Conservation (phyloP, 2,888 invertebrate species). For the Girardia tigrina region DNA sequence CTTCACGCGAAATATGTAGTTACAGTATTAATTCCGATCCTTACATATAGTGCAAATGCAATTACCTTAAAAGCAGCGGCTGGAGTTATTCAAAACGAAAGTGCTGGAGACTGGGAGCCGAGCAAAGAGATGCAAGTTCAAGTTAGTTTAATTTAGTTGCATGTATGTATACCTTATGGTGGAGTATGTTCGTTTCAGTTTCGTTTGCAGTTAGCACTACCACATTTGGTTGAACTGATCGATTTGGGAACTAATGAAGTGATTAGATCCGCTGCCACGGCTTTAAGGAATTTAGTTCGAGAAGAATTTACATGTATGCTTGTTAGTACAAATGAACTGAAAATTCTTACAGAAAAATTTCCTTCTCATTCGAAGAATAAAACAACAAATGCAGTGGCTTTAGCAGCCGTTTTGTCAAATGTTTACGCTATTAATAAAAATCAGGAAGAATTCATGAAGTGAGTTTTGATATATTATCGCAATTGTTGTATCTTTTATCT, state of each 20-base stretch:
- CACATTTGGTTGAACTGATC: not conserved
- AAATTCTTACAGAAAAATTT: not conserved
- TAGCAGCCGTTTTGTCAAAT: not conserved
- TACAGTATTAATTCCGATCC: not conserved
- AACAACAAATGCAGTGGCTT: not conserved
- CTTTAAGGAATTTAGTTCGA: not conserved
- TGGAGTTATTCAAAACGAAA: not conserved
- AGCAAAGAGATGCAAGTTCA: not conserved
- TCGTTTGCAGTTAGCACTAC: not conserved
- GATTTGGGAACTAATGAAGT: not conserved
- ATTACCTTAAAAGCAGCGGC: not conserved
- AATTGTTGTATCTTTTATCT: too few relatives aligned
- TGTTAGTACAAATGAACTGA: not conserved
- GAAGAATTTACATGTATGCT: not conserved
- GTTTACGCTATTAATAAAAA: not conserved
- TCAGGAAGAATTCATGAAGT: slow-evolving; percentile 15
- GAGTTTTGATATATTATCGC: too few relatives aligned
- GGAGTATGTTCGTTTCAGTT: not conserved
- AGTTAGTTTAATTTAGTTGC: not conserved
- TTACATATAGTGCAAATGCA: not conserved
- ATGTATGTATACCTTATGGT: not conserved
- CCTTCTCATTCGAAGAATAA: not conserved
- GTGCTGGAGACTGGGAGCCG: not conserved
- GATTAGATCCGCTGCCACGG: not conserved
- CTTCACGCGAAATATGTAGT: not conserved